Percentiles rank a stretch among this genome's conserved stretches.
phyloP scores from a whole-genome alignment of 2,113 vertebrate genomes.

The Ciconia boyciana region DNA sequence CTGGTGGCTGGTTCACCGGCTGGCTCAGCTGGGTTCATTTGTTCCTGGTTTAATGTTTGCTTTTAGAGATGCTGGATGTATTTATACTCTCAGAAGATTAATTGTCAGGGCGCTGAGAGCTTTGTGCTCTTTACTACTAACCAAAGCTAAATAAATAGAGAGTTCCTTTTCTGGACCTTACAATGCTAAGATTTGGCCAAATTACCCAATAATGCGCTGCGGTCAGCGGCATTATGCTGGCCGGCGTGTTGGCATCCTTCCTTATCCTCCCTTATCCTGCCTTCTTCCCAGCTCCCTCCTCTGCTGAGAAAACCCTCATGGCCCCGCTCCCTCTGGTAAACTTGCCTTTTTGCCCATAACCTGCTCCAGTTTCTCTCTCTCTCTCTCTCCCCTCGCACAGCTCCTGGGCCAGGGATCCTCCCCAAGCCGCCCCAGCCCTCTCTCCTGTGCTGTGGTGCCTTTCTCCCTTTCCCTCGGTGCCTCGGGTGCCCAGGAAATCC shows the following conservation, averaged over 20 bases:
- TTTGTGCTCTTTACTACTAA: neutral
- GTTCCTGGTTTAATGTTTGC: neutral
- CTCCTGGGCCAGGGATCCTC: neutral
- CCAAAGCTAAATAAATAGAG: neutral
- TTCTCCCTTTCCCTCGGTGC: neutral
- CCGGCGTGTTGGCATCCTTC: neutral
- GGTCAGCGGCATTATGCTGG: neutral
- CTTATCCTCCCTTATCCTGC: neutral
- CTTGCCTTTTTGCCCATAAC: neutral
- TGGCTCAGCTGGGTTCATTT: neutral
- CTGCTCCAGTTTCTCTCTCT: neutral
- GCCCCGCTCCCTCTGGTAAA: neutral
- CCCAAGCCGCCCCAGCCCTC: neutral
- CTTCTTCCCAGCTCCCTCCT: neutral
- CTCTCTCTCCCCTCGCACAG: neutral
- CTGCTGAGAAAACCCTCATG: neutral
- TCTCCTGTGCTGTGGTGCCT: neutral
- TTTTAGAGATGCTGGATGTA: neutral
- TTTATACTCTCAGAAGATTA: neutral
- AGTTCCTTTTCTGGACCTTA: neutral
- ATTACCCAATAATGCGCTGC: neutral
- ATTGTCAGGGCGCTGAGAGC: neutral
- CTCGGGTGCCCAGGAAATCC: neutral
- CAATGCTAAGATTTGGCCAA: neutral
- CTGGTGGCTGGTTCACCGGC: neutral